Conservation (phyloP, 2,797 vertebrate species). For the Lacerta bilineata region DNA sequence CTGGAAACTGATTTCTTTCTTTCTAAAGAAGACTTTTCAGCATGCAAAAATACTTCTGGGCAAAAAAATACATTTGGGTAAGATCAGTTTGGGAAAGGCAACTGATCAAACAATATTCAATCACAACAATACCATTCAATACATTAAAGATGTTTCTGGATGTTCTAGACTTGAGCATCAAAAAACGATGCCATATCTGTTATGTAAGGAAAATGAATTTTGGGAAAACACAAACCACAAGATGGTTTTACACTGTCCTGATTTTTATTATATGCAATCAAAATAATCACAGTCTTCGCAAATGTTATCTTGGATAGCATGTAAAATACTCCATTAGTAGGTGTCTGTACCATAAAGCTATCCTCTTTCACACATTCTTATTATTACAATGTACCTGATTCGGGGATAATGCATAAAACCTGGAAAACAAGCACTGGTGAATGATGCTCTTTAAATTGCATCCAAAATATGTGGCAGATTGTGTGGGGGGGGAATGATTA, state of each 20-base stretch:
- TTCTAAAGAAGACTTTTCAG: constrained; percentile 46
- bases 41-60: constrained; percentile 35
- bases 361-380: neutral
- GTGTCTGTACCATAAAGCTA: neutral
- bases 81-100: constrained; percentile 3
- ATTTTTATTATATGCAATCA: neutral
- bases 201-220: neutral
- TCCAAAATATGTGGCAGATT: constrained; percentile 44
- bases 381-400: constrained; percentile 4
- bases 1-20: constrained; percentile 29
- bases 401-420: neutral
- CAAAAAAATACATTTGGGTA: constrained; percentile 2
- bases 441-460: constrained; percentile 46
- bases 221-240: neutral
- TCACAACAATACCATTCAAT: constrained; percentile 32
- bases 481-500: neutral
- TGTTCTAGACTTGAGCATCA: neutral
- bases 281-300: constrained; percentile 45
- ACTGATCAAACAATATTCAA: neutral
- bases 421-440: constrained; percentile 10
- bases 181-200: neutral
- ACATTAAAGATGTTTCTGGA: neutral
- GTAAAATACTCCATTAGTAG: constrained; percentile 8
- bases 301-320: constrained; percentile 14
- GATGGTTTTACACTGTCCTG: constrained; percentile 2